Evolutionary conservation across 2,888 invertebrate species (phyloP), one percentile per base, ranked within the genome.

Genomic region (Drosophila quinaria): DNA sequence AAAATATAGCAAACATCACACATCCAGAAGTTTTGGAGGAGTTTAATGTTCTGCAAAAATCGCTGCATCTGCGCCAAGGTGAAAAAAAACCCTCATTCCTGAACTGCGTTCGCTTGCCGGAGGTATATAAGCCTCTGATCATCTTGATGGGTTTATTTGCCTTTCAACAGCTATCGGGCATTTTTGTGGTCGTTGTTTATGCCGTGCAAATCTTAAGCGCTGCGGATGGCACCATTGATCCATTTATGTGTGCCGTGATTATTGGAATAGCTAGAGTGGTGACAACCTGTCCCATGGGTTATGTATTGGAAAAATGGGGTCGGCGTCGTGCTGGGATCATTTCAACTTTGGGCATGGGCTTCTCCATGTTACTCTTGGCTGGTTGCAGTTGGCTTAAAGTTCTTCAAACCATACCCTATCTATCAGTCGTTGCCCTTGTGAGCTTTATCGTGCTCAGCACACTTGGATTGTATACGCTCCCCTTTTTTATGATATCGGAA

Each of bases 401-500:
- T 52, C 59, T 92, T 2, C 52, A 65, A 6, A 31, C 29, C 3
- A 70, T 92, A 4, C 90, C 91, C 0, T 91, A 90, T 59, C 64
- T 92, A 8, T 89, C 92, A 3, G 91, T 91, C 2, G 66, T 78
- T 2, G 78, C 90, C 5, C 91, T 92, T 41, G 80, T 92, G 3
- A 63, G 89, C 9, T 92, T 78, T 87, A 94, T 74, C 93, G 94
- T 89, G 87, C 95, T 55, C 89, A 95, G 90, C 86, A 92, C 92
- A 0, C 22, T 92, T 13, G 92, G 96, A 0, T 78, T 92, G 2
- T 92, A 95, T 11, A 95, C 96, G 0, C 87, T 96, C 54, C 96
- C 96, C 0, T 96, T 96, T 95, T 94, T 95, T 33, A 95, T 96
- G 94, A 95, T 95, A 75, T 96, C 96, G 0, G 96, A 96, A 91